A percentile compares a stretch with the other conserved stretches of the same genome.
Evolutionary conservation across 2,797 vertebrate species (phyloP).

Genomic region (Nothura maculosa): DNA sequence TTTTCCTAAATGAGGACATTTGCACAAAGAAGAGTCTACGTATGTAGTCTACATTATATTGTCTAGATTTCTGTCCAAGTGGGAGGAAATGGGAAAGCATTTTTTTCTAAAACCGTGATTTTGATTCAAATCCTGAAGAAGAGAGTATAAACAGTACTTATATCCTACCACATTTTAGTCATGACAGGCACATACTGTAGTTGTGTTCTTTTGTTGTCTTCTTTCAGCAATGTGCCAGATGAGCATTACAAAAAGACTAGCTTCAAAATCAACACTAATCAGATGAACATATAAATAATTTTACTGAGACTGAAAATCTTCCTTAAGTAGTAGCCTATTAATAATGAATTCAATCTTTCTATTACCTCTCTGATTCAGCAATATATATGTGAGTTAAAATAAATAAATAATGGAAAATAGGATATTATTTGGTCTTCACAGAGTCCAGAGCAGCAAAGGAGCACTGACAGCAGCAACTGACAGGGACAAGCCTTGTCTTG

Average conservation of each 20-base stretch:
- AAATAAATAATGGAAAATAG: not conserved
- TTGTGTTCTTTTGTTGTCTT: not conserved
- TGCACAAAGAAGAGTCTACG: not conserved
- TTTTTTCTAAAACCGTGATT: not conserved
- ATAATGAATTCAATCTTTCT: not conserved
- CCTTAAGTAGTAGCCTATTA: not conserved
- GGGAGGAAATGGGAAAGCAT: not conserved
- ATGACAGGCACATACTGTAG: fast-evolving
- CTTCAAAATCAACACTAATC: not conserved
- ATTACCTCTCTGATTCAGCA: not conserved
- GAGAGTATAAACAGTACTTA: not conserved
- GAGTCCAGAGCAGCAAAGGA: not conserved
- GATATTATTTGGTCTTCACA: not conserved
- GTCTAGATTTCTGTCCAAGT: not conserved
- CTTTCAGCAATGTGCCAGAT: not conserved
- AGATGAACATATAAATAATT: not conserved
- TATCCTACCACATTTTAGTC: not conserved
- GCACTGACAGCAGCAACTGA: not conserved
- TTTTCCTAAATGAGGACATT: not conserved
- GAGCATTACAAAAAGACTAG: not conserved
- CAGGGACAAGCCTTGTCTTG: not conserved
- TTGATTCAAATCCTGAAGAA: not conserved
- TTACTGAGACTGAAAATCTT: not conserved
- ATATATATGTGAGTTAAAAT: not conserved
- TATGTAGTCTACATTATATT: fast-evolving